phyloP scores from a whole-genome alignment of 2,113 vertebrate species.

The Anarhynchus alexandrinus region DNA sequence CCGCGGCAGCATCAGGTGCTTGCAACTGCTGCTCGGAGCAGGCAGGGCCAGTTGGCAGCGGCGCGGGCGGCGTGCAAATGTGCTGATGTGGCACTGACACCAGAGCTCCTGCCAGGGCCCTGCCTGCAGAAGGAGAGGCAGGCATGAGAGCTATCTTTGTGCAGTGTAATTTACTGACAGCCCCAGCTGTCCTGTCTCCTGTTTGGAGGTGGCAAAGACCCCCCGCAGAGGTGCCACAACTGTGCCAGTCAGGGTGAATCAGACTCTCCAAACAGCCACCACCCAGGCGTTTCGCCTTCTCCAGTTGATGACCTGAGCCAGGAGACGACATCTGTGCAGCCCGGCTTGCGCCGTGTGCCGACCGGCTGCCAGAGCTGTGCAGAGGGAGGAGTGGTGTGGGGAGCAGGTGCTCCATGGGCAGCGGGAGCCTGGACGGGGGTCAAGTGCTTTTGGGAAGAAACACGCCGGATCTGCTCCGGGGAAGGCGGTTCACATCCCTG shows the following conservation, averaged over 20 bases:
- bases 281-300: neutral
- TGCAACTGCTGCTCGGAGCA: neutral
- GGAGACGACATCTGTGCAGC: neutral
- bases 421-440: neutral
- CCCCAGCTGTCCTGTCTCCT: conserved; percentile 8
- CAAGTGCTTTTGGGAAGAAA: neutral
- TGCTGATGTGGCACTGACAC: conserved; percentile 17
- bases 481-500: neutral
- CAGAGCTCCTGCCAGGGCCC: neutral
- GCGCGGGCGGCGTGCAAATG: neutral
- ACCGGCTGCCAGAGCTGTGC: neutral
- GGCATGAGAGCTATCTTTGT: neutral
- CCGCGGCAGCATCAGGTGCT: conserved; percentile 17
- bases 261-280: neutral
- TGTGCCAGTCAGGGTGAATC: conserved; percentile 4
- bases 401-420: neutral
- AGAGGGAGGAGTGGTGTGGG: neutral
- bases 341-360: fast-evolving
- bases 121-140: neutral
- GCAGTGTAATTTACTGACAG: neutral
- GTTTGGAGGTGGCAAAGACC: neutral
- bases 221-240: neutral
- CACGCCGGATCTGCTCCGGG: fast-evolving
- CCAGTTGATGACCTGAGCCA: neutral
- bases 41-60: neutral